Conservation (phyloP, 2,888 invertebrate species). For the Steinernema hermaphroditum region DNA sequence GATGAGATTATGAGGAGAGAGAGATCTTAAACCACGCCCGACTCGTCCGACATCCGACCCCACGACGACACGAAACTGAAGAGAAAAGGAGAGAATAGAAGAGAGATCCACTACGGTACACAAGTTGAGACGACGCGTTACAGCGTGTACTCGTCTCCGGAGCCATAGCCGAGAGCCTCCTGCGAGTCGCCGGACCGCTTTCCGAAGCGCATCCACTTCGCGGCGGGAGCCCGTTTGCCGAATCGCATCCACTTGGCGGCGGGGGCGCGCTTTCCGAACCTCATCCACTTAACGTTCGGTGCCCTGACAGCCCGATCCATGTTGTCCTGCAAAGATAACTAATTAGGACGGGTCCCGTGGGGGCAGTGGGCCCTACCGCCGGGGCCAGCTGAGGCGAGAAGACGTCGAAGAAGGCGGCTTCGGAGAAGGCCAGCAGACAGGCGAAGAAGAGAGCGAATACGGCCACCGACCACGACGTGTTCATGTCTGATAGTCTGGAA, state of each 20-base stretch:
- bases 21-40: background rate
- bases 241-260: slow-evolving; percentile 62
- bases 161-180: background rate
- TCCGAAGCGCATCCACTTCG: slow-evolving; percentile 63
- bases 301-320: slow-evolving; percentile 47
- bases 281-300: slow-evolving; percentile 62
- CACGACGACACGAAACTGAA: background rate
- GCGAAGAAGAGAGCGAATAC: slow-evolving; percentile 29
- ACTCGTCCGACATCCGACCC: slow-evolving; percentile 27
- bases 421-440: slow-evolving; percentile 21
- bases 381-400: slow-evolving; percentile 31
- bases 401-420: slow-evolving; percentile 31
- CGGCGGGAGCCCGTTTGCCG: slow-evolving; percentile 57
- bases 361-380: slow-evolving; percentile 1
- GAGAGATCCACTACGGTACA: slow-evolving; percentile 18
- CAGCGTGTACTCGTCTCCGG: slow-evolving; percentile 29
- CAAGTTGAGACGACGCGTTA: background rate
- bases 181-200: slow-evolving; percentile 43
- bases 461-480: slow-evolving; percentile 31
- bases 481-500: slow-evolving; percentile 27
- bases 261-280: slow-evolving; percentile 61
- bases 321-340: slow-evolving; percentile 25
- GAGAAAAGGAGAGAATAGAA: background rate
- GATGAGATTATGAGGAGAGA: too few species aligned
- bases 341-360: background rate